Evolutionary conservation across 2,888 invertebrate genomes (phyloP).

Genomic region (Saturnia japonica): DNA sequence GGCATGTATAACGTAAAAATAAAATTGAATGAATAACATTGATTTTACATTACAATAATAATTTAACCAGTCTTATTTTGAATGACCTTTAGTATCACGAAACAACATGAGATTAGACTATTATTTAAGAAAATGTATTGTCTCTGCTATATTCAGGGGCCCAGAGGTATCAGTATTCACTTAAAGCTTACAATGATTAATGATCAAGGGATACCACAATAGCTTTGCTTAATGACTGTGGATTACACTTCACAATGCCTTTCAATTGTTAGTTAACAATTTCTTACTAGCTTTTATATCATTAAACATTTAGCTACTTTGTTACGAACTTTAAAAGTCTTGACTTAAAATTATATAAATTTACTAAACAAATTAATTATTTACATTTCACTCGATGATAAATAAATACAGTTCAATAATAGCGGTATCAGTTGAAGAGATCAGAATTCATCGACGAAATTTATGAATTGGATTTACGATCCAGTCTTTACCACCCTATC

Average conservation of each 20-base stretch:
- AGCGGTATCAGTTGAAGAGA: not conserved
- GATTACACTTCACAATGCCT: conserved; percentile 9
- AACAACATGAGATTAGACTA: not conserved
- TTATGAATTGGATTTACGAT: too few species aligned
- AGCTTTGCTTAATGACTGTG: conserved; percentile 3
- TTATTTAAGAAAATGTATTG: not conserved
- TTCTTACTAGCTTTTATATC: not conserved
- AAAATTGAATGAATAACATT: not conserved
- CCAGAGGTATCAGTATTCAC: not conserved
- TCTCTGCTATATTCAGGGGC: not conserved
- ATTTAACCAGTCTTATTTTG: not conserved
- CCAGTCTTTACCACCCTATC: too few species aligned
- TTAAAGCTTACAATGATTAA: conserved; percentile 10
- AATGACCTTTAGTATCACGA: not conserved
- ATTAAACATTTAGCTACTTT: conserved; percentile 1
- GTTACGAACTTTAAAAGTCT: not conserved
- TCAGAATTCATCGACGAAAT: not conserved
- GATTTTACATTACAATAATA: not conserved
- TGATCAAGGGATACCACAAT: conserved; percentile 7
- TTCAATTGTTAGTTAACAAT: conserved; percentile 5
- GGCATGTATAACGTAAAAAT: not conserved
- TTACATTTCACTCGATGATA: not conserved
- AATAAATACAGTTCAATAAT: not conserved
- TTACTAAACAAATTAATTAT: not conserved
- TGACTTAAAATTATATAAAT: not conserved